Conservation (phyloP, 1,140 invertebrate species). For the Pentalonia nigronervosa region DNA sequence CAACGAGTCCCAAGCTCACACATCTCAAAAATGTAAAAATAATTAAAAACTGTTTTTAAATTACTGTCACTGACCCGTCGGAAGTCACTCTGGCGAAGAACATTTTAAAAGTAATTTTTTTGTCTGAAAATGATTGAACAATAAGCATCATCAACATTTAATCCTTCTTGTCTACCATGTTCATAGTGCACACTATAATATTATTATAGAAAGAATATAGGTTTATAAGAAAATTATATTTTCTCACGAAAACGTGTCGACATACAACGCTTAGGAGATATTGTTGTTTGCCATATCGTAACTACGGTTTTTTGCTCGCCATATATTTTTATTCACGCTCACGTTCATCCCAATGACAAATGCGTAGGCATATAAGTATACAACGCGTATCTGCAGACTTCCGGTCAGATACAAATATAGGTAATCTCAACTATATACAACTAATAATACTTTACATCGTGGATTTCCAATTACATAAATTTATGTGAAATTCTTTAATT, state of each 20-base stretch:
- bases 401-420: not conserved
- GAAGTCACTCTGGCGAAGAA: no score
- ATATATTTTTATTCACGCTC: not conserved
- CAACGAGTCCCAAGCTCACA: no score
- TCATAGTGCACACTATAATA: not conserved
- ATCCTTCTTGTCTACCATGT: not conserved
- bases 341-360: not conserved
- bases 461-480: not conserved
- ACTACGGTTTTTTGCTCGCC: no score
- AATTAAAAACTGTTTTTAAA: no score
- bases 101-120: no score
- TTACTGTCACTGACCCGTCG: no score
- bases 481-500: not conserved
- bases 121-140: no score
- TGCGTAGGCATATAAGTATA: conserved; percentile 15
- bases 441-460: not conserved
- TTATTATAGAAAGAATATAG: not conserved
- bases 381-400: not conserved
- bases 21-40: no score
- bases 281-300: no score
- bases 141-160: not conserved
- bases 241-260: not conserved
- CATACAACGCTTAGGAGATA: no score
- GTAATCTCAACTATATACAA: not conserved
- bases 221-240: not conserved